phyloP scores from a whole-genome alignment of 2,113 vertebrate species.

The Percopsis transmontana region DNA sequence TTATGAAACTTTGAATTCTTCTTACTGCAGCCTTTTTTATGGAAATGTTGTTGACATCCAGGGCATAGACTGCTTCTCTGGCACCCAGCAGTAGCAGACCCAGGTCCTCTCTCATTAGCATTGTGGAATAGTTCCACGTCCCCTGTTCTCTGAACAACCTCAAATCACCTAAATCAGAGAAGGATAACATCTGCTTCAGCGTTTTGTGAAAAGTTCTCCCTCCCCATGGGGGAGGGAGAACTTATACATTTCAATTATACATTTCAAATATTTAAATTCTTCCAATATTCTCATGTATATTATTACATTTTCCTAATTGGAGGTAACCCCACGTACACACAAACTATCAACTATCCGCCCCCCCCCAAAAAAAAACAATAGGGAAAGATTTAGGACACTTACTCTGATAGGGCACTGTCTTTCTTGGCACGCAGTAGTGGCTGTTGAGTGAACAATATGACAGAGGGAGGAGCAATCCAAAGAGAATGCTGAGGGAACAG shows the following conservation, averaged over 20 bases:
- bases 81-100: slow-evolving; percentile 75
- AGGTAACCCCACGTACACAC: too few species aligned
- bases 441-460: slow-evolving; percentile 27
- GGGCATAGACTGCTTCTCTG: slow-evolving; percentile 77
- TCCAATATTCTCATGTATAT: too few species aligned
- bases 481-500: slow-evolving; percentile 47
- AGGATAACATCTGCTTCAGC: slow-evolving; percentile 22
- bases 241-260: too few species aligned
- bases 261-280: too few species aligned
- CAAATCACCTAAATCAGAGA: slow-evolving; percentile 51
- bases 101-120: slow-evolving; percentile 75
- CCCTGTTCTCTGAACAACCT: slow-evolving; percentile 68
- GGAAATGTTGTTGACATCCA: slow-evolving; percentile 74
- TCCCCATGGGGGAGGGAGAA: too few species aligned
- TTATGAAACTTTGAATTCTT: background rate
- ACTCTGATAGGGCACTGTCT: slow-evolving; percentile 69
- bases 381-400: slow-evolving; percentile 34
- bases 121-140: slow-evolving; percentile 75
- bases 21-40: slow-evolving; percentile 66
- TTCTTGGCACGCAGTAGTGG: slow-evolving; percentile 62
- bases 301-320: too few species aligned
- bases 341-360: background rate
- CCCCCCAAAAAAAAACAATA: background rate
- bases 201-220: slow-evolving; percentile 4
- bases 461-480: slow-evolving; percentile 58